A percentile compares a stretch with the other conserved stretches of the same genome.
Conservation (phyloP, 2,888 invertebrate species). For the Phyllotreta striolata region DNA sequence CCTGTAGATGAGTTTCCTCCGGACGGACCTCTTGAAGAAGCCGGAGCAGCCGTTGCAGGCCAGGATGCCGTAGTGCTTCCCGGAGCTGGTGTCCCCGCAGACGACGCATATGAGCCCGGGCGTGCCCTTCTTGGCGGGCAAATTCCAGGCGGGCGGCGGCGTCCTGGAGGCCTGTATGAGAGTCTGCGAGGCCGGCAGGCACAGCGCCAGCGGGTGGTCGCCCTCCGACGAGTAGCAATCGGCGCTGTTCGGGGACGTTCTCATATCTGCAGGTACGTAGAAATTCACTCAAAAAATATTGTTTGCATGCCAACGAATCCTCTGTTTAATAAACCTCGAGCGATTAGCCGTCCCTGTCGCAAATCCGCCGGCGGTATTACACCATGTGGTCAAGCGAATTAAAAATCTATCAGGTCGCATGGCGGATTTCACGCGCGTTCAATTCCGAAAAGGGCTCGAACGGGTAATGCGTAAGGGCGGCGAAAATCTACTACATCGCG, state of each 20-base stretch:
- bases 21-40: slow-evolving; percentile 96
- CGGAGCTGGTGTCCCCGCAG: slow-evolving; percentile 96
- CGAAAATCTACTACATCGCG: too few relatives aligned
- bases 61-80: slow-evolving; percentile 97
- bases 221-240: slow-evolving; percentile 60
- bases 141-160: slow-evolving; percentile 66
- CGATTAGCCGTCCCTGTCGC: too few relatives aligned
- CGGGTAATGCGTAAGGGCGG: too few relatives aligned
- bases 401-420: slow-evolving; percentile 58
- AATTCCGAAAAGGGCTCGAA: slow-evolving; percentile 32
- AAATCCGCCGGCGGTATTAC: slow-evolving; percentile 44
- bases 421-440: slow-evolving; percentile 45
- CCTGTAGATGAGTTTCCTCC: slow-evolving; percentile 97
- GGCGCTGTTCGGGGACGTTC: slow-evolving; percentile 58
- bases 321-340: too few relatives aligned
- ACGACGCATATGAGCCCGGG: slow-evolving; percentile 92
- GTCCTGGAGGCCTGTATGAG: slow-evolving; percentile 71
- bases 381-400: slow-evolving; percentile 61
- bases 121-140: slow-evolving; percentile 66
- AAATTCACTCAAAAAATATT: too few relatives aligned
- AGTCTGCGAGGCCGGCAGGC: slow-evolving; percentile 67
- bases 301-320: too few relatives aligned
- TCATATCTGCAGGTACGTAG: slow-evolving; percentile 57
- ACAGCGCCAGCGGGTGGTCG: slow-evolving; percentile 67
- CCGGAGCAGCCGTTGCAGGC: slow-evolving; percentile 99